These are phyloP conservation scores for Vimba vimba DNA, from an alignment of 2,113 vertebrate genomes.

Conservation along the genomic window DNA sequence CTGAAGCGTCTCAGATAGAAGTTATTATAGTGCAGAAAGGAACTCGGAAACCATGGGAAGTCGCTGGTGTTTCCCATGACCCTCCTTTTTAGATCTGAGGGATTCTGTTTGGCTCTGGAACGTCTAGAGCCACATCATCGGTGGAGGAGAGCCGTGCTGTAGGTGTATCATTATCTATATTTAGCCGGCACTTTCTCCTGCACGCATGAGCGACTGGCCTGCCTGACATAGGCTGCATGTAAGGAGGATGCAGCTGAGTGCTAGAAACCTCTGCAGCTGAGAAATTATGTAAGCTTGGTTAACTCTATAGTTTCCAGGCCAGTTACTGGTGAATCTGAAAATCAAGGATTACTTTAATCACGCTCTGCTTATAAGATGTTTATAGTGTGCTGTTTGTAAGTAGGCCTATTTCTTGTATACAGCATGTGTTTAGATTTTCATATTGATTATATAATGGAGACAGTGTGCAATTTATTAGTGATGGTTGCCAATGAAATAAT, in stretches of 20 bases:
- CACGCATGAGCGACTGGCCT: slow-evolving; percentile 27
- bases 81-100: not conserved
- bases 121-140: not conserved
- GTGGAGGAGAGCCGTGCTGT: not conserved
- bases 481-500: not conserved
- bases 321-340: not conserved
- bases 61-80: not conserved
- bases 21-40: not conserved
- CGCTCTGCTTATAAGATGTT: not conserved
- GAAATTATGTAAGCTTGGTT: slow-evolving; percentile 51
- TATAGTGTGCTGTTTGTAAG: not conserved
- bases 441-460: not conserved
- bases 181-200: slow-evolving; percentile 35
- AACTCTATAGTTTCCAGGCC: slow-evolving; percentile 31
- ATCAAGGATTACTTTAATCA: not conserved
- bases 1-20: not conserved
- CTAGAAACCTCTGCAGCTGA: slow-evolving; percentile 45
- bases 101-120: not conserved
- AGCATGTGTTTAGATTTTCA: not conserved
- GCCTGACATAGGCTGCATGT: slow-evolving; percentile 26
- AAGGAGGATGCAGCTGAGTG: slow-evolving; percentile 36
- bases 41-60: not conserved
- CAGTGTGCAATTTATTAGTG: not conserved
- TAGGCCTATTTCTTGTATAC: not conserved
- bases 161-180: slow-evolving; percentile 42